Evolutionary conservation across 92 coral and sea anemone genomes (phyloP).

Genomic region (Pocillopora meandrina): DNA sequence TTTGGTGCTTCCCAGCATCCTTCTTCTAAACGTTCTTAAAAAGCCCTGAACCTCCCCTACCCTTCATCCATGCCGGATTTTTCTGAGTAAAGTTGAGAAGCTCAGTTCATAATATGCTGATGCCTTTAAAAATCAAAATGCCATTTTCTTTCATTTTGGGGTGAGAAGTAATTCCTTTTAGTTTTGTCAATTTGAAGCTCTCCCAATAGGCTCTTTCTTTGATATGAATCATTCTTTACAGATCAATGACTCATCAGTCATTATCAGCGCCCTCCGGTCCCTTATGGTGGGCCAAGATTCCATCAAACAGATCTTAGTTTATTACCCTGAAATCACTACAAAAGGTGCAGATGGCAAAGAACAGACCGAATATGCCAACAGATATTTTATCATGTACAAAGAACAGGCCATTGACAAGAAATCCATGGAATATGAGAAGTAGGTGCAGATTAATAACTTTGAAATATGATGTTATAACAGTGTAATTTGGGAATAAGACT

Average conservation of each 20-base stretch:
- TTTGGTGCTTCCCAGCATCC: no score
- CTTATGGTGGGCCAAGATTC: conserved; percentile 75
- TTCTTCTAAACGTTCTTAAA: not conserved
- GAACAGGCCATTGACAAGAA: conserved; percentile 60
- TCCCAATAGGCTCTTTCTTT: no score
- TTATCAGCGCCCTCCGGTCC: conserved; percentile 83
- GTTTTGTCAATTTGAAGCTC: not conserved
- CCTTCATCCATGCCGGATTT: not conserved
- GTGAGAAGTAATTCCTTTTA: no score
- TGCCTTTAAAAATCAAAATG: no score
- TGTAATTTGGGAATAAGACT: no score
- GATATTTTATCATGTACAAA: conserved; percentile 85
- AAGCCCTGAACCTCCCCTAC: not conserved
- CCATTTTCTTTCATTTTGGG: not conserved
- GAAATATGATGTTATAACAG: not conserved
- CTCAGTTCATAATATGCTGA: no score
- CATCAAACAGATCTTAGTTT: conserved; percentile 69
- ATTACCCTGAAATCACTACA: conserved; percentile 88
- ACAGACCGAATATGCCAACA: conserved; percentile 73
- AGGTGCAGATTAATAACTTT: conserved; percentile 1
- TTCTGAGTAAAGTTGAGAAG: no score
- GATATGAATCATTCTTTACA: conserved; percentile 10
- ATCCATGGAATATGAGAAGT: conserved; percentile 78
- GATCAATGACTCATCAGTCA: conserved; percentile 96
- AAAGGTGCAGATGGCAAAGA: conserved; percentile 80